Evolutionary conservation across 2,888 invertebrate genomes (phyloP), one percentile per base, ranked within the genome.

Genomic region (Clostera curtula): DNA sequence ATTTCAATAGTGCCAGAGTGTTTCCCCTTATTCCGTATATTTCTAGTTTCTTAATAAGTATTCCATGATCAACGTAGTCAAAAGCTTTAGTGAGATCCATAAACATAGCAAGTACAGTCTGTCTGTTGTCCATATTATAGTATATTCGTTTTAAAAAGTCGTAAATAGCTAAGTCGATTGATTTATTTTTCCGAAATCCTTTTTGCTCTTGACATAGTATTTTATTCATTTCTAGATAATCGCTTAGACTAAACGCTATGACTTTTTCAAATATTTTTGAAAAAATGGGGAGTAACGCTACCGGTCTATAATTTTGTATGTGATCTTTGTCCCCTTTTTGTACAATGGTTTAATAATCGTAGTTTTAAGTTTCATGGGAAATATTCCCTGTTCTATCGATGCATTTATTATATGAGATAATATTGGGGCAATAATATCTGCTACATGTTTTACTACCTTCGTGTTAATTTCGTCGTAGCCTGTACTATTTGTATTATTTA

Each of bases 201-300:
- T n/a, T n/a, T n/a, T n/a, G n/a, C n/a, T n/a, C n/a, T n/a, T n/a
- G n/a, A n/a, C n/a, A n/a, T n/a, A n/a, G n/a, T n/a, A n/a, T n/a
- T n/a, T n/a, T n/a, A n/a, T n/a, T n/a, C n/a, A n/a, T n/a, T n/a
- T n/a, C n/a, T n/a, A n/a, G n/a, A n/a, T n/a, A n/a, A n/a, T n/a
- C n/a, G n/a, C n/a, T n/a, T n/a, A n/a, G n/a, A n/a, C n/a, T 19
- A 9, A 12, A 17, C 16, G 16, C 12, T 8, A 22, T 12, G 12
- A 27, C 13, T 27, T 27, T 27, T 27, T 22, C 17, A 17, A 19
- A 20, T 5, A 15, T 21, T 16, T 21, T 27, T 5, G 27, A 19
- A 17, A 27, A 27, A 2, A 21, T 12, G 3, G 27, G 22, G 16
- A 27, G 13, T 4, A 27, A 15, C 11, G 28, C 23, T 12, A 28